Evolutionary conservation across 1,140 invertebrate genomes (phyloP).

Genomic region (Armadillidium nasatum): DNA sequence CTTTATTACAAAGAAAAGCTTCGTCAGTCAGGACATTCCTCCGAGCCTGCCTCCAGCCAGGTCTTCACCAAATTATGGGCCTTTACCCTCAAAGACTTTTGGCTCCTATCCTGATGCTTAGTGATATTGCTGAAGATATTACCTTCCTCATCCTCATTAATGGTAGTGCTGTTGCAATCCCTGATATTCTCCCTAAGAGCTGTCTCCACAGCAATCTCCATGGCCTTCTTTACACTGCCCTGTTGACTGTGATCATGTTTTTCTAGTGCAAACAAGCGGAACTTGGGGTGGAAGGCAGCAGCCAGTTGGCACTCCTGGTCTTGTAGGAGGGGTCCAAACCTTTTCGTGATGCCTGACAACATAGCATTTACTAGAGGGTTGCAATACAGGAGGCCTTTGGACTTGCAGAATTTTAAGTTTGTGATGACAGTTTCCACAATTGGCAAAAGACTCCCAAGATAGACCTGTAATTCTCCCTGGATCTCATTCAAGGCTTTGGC

Average conservation of each 20-base stretch:
- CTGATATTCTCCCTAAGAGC: neutral
- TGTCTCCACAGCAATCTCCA: neutral
- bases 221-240: neutral
- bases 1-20: conserved; percentile 4
- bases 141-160: conserved; percentile 5
- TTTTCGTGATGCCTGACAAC: conserved; percentile 17
- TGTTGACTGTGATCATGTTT: neutral
- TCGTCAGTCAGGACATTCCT: neutral
- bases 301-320: conserved; percentile 23
- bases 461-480: conserved; percentile 11
- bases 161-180: conserved; percentile 10
- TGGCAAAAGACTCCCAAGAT: conserved; percentile 24
- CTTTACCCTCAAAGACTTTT: conserved; percentile 11
- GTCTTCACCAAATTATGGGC: conserved; percentile 18
- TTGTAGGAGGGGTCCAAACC: conserved; percentile 18
- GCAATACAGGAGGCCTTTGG: conserved; percentile 1
- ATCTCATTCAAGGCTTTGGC: conserved; percentile 18
- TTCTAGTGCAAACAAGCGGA: conserved; percentile 14
- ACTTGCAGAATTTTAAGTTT: neutral
- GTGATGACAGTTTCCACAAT: neutral
- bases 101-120: conserved; percentile 12
- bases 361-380: conserved; percentile 9
- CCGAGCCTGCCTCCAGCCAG: conserved; percentile 17
- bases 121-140: conserved; percentile 14
- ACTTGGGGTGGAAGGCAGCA: conserved; percentile 26